These are phyloP conservation scores for Epizoanthus rinbou DNA, from an alignment of 92 coral and sea anemone genomes.

Conservation along the genomic window DNA sequence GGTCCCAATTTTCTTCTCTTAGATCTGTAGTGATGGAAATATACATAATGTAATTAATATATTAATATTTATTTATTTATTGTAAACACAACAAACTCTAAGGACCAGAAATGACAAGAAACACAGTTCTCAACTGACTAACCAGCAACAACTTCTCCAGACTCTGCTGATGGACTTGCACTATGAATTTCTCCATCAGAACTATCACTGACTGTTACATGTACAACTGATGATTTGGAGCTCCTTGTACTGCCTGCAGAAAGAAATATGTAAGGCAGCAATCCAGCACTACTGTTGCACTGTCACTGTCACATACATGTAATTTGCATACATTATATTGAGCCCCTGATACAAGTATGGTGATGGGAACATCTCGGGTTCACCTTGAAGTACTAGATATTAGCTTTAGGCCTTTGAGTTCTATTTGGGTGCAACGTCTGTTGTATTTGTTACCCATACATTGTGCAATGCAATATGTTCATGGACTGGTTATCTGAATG, in stretches of 20 bases:
- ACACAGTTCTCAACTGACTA: background rate
- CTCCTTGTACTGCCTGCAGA: background rate
- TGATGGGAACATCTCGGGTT: too few relatives aligned
- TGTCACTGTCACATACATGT: too few relatives aligned
- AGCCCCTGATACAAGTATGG: too few relatives aligned
- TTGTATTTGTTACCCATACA: too few relatives aligned
- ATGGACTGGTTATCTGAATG: too few relatives aligned
- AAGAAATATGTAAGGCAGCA: background rate
- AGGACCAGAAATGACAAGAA: background rate
- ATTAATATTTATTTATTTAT: background rate
- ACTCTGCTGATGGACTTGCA: conserved; percentile 11
- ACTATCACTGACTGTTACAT: background rate
- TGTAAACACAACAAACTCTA: background rate
- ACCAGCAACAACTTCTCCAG: conserved; percentile 16
- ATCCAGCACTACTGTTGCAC: too few relatives aligned
- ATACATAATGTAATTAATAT: background rate
- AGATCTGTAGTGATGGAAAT: background rate
- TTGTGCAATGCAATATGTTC: too few relatives aligned
- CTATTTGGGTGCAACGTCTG: too few relatives aligned
- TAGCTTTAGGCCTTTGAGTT: too few relatives aligned
- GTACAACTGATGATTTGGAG: background rate
- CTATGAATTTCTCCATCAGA: conserved; percentile 43
- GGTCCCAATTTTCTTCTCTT: conserved; percentile 76
- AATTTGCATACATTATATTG: too few relatives aligned
- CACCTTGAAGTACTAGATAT: too few relatives aligned